Evolutionary conservation across 2,888 invertebrate species (phyloP), one percentile per base, ranked within the genome.

Genomic region (Amphimallon solstitiale): DNA sequence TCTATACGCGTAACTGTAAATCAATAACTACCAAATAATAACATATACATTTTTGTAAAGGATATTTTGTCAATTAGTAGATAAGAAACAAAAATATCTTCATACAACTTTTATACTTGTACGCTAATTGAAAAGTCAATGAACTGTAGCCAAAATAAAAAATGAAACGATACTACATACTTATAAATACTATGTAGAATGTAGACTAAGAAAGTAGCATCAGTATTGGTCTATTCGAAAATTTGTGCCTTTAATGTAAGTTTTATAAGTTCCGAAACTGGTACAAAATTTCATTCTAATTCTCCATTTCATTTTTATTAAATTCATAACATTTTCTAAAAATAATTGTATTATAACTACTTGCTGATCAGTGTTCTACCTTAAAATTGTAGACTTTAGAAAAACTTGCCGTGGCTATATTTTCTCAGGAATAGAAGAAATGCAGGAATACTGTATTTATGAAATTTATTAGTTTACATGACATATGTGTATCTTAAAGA

Each of bases 1-100:
- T 65, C 83, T 93, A 73, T 86, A 84, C 73, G 88, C 88, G 81
- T 89, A 86, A 83, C 67, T 56, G 15, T 68, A 66, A 59, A 56
- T 59, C 15, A 35, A 59, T 9, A 35, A 38, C 21, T 15, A 54
- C 1, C 2, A 14, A 43, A 60, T 34, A 23, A 21, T 19, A 19
- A 23, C 23, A 45, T 9, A 40, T 21, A 45, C 12, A 19, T 49
- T 63, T 64, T 68, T 68, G 69, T 59, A 68, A 69, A 63, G 73
- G 71, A 72, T 71, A 71, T 72, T 74, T 75, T 72, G 76, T 77
- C 76, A 77, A 77, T 77, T 77, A 77, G 70, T 73, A 73, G 72
- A 65, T 61, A 59, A 61, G 29, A 45, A 40, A 52, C 15, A 49
- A 48, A 9, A 63, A 59, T 21, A 54, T 37, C 52, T 54, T 37